Evolutionary conservation across 2,888 invertebrate genomes (phyloP).

Genomic region (Galeruca laticollis): DNA sequence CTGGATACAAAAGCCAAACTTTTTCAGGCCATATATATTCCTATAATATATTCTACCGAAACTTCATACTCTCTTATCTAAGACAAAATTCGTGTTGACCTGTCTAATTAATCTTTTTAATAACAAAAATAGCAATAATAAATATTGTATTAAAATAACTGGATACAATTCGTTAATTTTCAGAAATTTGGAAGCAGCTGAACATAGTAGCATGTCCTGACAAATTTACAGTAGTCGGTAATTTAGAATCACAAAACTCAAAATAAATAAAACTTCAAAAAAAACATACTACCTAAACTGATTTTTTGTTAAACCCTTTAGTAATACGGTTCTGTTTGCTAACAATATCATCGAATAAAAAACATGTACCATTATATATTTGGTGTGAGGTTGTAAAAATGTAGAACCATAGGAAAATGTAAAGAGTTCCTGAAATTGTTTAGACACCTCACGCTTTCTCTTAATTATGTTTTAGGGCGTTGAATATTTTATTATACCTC

Average conservation of each 20-base stretch:
- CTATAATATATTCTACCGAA: too few relatives aligned
- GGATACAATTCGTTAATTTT: too few relatives aligned
- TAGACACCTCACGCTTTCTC: constrained; percentile 20
- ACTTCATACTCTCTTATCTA: too few relatives aligned
- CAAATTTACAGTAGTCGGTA: not conserved
- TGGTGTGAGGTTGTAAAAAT: constrained; percentile 29
- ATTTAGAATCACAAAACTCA: not conserved
- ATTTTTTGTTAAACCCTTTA: not conserved
- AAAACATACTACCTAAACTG: not conserved
- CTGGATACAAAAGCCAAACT: too few relatives aligned
- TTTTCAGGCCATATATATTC: too few relatives aligned
- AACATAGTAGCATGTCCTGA: not conserved
- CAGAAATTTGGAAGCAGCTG: not conserved
- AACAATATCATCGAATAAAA: constrained; percentile 1
- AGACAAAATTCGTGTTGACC: too few relatives aligned
- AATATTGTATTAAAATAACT: too few relatives aligned
- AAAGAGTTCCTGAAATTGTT: not conserved
- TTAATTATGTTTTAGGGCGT: constrained; percentile 23
- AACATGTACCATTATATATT: constrained; percentile 20
- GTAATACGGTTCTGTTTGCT: not conserved
- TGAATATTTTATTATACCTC: constrained; percentile 1
- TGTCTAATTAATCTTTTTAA: too few relatives aligned
- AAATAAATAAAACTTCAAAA: not conserved
- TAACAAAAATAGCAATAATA: too few relatives aligned
- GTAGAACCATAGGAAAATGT: not conserved